Evolutionary conservation across 2,113 vertebrate species (phyloP).

Genomic region (Charadrius vociferus): DNA sequence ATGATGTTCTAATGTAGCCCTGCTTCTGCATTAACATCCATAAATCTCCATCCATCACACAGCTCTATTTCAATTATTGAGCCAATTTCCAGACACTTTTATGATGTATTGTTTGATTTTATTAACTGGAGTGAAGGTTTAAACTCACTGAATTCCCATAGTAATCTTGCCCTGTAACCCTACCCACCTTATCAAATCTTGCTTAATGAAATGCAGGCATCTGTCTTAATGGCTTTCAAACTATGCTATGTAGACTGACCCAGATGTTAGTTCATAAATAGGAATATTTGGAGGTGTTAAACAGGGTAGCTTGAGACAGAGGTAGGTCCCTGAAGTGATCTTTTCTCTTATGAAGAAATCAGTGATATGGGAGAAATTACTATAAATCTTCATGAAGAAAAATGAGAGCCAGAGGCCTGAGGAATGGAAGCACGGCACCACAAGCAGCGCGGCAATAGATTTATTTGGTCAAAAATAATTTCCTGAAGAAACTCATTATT

Average conservation of each 20-base stretch:
- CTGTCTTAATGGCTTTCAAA: constrained; percentile 55
- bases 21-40: constrained; percentile 42
- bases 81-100: constrained; percentile 63
- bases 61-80: constrained; percentile 55
- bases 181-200: constrained; percentile 46
- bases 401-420: not conserved
- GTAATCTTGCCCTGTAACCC: constrained; percentile 57
- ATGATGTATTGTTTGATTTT: constrained; percentile 68
- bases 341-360: constrained; percentile 50
- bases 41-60: constrained; percentile 61
- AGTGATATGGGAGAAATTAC: constrained; percentile 39
- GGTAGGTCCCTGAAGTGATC: constrained; percentile 39
- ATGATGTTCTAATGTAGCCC: not conserved
- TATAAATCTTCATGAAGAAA: constrained; percentile 42
- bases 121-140: constrained; percentile 64
- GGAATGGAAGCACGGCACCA: not conserved
- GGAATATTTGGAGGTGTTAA: constrained; percentile 56
- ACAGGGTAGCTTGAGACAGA: constrained; percentile 26
- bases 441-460: not conserved
- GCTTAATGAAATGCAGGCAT: constrained; percentile 67
- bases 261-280: constrained; percentile 52
- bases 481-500: not conserved
- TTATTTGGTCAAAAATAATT: not conserved
- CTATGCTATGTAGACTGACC: constrained; percentile 30
- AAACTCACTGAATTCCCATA: constrained; percentile 55